Conservation (phyloP, 1,140 invertebrate species). For the Drosophila santomea region DNA sequence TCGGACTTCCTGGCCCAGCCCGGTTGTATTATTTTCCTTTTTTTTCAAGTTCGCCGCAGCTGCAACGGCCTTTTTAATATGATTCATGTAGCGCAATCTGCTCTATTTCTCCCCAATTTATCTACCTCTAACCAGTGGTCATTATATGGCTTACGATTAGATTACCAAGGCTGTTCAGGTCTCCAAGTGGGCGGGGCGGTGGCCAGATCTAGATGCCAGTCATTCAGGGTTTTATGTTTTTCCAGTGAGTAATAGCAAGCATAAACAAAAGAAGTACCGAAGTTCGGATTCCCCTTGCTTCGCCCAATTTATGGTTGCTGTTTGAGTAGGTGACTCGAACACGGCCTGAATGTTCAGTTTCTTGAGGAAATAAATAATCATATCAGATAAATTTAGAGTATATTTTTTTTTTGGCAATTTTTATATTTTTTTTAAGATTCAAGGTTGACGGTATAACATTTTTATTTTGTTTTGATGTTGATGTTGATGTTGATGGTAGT, state of each 20-base stretch:
- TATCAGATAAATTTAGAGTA: neutral
- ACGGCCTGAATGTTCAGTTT: neutral
- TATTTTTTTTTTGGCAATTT: neutral
- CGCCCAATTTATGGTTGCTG: constrained; percentile 9
- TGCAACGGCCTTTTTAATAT: constrained; percentile 1
- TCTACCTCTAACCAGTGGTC: constrained; percentile 24
- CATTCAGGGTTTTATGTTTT: constrained; percentile 38
- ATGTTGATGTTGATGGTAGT: neutral
- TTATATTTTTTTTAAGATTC: neutral
- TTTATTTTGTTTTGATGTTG: too few relatives aligned
- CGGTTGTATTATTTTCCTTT: neutral
- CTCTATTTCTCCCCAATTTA: constrained; percentile 9
- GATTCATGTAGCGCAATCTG: constrained; percentile 33
- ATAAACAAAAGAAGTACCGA: constrained; percentile 3
- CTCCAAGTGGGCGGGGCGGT: constrained; percentile 11
- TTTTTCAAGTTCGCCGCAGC: constrained; percentile 14
- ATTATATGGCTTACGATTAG: constrained; percentile 61
- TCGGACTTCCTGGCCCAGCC: constrained; percentile 52
- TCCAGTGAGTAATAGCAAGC: constrained; percentile 32
- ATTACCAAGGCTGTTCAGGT: constrained; percentile 39
- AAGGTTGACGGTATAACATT: too few relatives aligned
- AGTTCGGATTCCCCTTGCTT: neutral
- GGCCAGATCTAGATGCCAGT: constrained; percentile 21
- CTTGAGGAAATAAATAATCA: neutral
- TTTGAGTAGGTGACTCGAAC: neutral